Evolutionary conservation across 2,113 vertebrate species (phyloP).

Genomic region (Antigone vipio): DNA sequence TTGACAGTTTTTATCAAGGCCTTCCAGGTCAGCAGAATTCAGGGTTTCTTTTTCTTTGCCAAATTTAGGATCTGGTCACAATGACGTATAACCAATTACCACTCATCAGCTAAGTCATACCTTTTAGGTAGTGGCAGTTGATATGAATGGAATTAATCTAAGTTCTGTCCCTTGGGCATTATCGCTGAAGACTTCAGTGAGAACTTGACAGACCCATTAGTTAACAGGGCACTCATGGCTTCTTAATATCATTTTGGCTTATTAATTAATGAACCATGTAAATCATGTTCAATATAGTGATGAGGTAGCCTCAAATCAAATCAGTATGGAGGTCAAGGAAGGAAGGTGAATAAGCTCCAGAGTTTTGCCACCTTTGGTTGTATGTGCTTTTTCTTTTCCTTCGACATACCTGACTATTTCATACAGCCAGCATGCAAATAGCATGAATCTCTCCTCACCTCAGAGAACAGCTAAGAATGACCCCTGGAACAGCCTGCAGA

Average conservation of each 20-base stretch:
- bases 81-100: background rate
- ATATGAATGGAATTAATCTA: slow-evolving; percentile 30
- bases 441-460: background rate
- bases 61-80: background rate
- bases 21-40: background rate
- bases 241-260: slow-evolving; percentile 22
- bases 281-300: background rate
- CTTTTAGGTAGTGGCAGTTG: background rate
- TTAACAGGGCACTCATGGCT: background rate
- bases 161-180: background rate
- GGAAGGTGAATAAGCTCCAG: background rate
- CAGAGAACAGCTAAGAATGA: background rate
- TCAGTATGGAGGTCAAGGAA: background rate
- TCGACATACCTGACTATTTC: background rate
- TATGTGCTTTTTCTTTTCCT: background rate
- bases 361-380: background rate
- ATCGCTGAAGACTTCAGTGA: background rate
- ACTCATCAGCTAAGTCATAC: background rate
- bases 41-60: background rate
- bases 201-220: slow-evolving; percentile 44
- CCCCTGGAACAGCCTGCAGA: background rate
- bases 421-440: background rate
- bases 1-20: background rate
- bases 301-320: background rate
- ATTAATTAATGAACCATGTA: slow-evolving; percentile 48